Evolutionary conservation across 2,797 vertebrate genomes (phyloP), one percentile per base, ranked within the genome.

Genomic region (Sebastes steindachneri): DNA sequence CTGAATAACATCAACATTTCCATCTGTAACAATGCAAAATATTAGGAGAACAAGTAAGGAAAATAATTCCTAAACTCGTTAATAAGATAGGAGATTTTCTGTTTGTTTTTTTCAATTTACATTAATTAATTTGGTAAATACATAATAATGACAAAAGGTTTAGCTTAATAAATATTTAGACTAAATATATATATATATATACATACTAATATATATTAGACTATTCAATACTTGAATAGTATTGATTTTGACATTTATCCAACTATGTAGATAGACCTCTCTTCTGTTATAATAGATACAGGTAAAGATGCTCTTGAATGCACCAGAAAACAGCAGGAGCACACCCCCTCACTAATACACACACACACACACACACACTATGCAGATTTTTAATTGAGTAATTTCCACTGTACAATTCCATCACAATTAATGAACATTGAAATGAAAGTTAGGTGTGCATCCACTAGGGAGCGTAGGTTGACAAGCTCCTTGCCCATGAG

Each of bases 401-500:
- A 55, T 76, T 74, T 80, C 66, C 21, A 29, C 25, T 51, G 17
- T 41, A 17, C 21, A 37, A 78, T 59, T 73, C 7, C 25, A 45
- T 54, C n/a, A 51, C 8, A 53, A 29, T 71, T 12, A 55, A 28
- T 37, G 4, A 33, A 33, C 60, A 53, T 10, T 9, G 4, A 23
- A 33, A 54, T 33, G n/a, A n/a, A 15, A 17, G 2, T 54, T 48
- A 41, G 11, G 31, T 25, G 21, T 70, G 19, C 21, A 21, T 71
- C 73, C 70, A 73, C 79, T 60, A 76, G 69, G 85, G 75, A 68
- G 73, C 28, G 15, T 77, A 65, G 74, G 74, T 48, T 70, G 29
- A 63, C 48, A 17, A n/a, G 54, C 17, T 69, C 1, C 10, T 55
- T 45, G 31, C 45, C 28, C 8, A 19, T 9, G 1, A 77, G 19